phyloP scores from a whole-genome alignment of 2,797 vertebrate species.

The Hippopotamyrus pictus region DNA sequence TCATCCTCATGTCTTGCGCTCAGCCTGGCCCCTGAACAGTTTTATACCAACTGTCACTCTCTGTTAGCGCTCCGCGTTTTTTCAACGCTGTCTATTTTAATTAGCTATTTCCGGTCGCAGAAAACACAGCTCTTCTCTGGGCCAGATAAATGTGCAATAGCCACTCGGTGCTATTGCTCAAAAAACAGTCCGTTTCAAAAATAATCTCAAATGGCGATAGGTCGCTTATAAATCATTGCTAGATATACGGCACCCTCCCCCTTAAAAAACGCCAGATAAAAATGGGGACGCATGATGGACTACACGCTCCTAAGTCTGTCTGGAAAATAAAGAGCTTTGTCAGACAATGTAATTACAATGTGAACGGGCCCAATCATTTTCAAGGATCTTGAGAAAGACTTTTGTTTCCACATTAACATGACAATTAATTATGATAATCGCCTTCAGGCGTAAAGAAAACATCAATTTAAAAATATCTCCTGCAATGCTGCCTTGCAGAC shows the following conservation, averaged over 20 bases:
- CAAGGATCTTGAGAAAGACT: constrained; percentile 17
- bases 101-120: constrained; percentile 66
- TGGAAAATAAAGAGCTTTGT: constrained; percentile 61
- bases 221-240: constrained; percentile 47
- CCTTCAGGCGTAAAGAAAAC: constrained; percentile 14
- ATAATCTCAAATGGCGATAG: constrained; percentile 67
- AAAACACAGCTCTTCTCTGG: constrained; percentile 48
- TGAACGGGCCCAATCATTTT: constrained; percentile 5
- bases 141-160: constrained; percentile 58
- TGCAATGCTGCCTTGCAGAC: constrained; percentile 4
- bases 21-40: constrained; percentile 7
- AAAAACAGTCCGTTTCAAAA: constrained; percentile 69
- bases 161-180: constrained; percentile 63
- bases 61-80: constrained; percentile 37
- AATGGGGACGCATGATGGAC: constrained; percentile 17
- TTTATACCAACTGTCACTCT: constrained; percentile 43
- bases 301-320: constrained; percentile 24
- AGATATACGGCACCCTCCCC: neutral
- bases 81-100: constrained; percentile 56
- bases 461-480: constrained; percentile 19
- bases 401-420: constrained; percentile 17
- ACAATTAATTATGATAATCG: constrained; percentile 21
- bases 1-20: constrained; percentile 13
- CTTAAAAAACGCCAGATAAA: constrained; percentile 5
- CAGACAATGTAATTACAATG: constrained; percentile 22